Conservation (phyloP, 2,888 invertebrate species). For the Sinopyrophorus schimmeli region DNA sequence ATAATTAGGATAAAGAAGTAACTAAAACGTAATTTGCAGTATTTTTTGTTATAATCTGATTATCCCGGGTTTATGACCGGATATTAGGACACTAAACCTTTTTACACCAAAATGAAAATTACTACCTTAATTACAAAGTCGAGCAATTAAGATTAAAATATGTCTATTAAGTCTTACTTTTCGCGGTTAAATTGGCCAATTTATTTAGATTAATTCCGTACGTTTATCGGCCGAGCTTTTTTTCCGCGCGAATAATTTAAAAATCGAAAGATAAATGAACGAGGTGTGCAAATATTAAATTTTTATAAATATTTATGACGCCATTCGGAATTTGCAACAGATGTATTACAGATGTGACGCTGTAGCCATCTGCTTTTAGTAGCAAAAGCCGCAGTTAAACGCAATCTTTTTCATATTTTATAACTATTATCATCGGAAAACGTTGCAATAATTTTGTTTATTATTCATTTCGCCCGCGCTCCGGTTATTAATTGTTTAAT, state of each 20-base stretch:
- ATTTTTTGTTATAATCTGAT: constrained; percentile 10
- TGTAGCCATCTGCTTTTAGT: constrained; percentile 14
- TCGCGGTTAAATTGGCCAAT: constrained; percentile 18
- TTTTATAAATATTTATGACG: constrained; percentile 17
- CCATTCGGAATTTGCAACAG: constrained; percentile 7
- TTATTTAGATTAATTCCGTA: constrained; percentile 16
- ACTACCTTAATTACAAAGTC: constrained; percentile 17
- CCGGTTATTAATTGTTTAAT: too few relatives aligned
- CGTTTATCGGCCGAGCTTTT: constrained; percentile 6
- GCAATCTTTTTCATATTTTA: constrained; percentile 12
- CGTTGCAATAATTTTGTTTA: too few relatives aligned
- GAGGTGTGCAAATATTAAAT: too few relatives aligned
- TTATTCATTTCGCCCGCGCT: too few relatives aligned
- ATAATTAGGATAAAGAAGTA: neutral
- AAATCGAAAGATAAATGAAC: neutral
- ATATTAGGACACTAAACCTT: constrained; percentile 11
- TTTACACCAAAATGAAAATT: constrained; percentile 17
- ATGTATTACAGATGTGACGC: constrained; percentile 10
- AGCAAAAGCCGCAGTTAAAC: constrained; percentile 4
- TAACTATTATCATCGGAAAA: constrained; percentile 9
- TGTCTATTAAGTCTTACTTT: constrained; percentile 22
- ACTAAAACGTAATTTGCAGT: neutral
- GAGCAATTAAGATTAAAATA: constrained; percentile 22
- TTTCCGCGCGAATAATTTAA: constrained; percentile 15
- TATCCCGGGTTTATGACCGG: constrained; percentile 12